Percentiles rank a stretch among this genome's conserved stretches.
These are phyloP conservation scores for Ochropleura plecta DNA, from an alignment of 2,888 invertebrate species.

Conservation along the genomic window DNA sequence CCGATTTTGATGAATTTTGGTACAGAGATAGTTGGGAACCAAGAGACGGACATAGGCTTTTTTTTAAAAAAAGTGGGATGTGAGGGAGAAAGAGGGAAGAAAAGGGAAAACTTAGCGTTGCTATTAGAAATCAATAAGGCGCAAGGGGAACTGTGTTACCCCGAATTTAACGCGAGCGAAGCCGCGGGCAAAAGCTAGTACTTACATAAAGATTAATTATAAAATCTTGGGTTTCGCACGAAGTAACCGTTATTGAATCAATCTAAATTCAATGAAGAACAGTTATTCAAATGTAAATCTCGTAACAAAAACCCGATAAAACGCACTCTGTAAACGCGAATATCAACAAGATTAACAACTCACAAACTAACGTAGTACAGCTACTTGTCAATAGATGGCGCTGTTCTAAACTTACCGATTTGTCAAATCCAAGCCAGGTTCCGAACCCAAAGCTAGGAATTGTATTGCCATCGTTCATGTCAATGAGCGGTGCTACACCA, in stretches of 20 bases:
- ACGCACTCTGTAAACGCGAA: background rate
- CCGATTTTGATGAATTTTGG: too few species aligned
- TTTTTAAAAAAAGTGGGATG: too few species aligned
- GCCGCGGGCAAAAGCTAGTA: too few species aligned
- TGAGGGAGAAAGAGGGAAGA: too few species aligned
- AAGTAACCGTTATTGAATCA: background rate
- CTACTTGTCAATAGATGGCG: constrained; percentile 46
- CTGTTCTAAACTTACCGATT: constrained; percentile 78
- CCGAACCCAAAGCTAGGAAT: constrained; percentile 92
- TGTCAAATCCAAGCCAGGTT: constrained; percentile 88
- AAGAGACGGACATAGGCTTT: too few species aligned
- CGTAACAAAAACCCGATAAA: background rate
- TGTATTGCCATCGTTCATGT: constrained; percentile 90
- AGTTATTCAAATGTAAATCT: background rate
- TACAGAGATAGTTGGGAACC: too few species aligned
- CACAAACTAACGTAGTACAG: background rate
- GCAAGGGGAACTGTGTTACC: too few species aligned
- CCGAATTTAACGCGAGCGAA: too few species aligned
- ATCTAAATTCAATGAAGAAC: background rate
- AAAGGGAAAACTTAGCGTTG: too few species aligned
- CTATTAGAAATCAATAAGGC: too few species aligned
- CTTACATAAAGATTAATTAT: background rate
- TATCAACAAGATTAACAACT: background rate
- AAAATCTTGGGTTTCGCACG: background rate
- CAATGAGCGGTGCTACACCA: constrained; percentile 79